These are phyloP conservation scores for Xiphophorus maculatus DNA, from an alignment of 2,113 vertebrate species.

Conservation along the genomic window DNA sequence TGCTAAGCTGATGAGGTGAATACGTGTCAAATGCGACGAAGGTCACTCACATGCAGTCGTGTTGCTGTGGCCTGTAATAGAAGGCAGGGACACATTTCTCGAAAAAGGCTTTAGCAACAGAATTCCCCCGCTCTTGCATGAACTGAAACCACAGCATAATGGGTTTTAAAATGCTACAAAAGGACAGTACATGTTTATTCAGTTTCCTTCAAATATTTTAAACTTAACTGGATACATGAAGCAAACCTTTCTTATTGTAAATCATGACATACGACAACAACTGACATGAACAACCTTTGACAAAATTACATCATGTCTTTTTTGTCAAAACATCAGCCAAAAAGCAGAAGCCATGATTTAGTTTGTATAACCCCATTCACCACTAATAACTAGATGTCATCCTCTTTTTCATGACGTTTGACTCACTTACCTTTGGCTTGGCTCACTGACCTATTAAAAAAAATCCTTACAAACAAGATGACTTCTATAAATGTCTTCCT, in stretches of 20 bases:
- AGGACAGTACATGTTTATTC: not conserved
- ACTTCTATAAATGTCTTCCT: no score
- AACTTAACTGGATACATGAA: not conserved
- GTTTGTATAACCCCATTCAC: no score
- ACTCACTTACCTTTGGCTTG: no score
- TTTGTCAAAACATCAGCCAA: no score
- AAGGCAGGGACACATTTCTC: conserved; percentile 88
- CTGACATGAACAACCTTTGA: no score
- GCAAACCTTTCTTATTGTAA: not conserved
- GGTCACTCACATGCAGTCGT: conserved; percentile 87
- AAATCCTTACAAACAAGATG: no score
- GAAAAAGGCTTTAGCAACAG: conserved; percentile 81
- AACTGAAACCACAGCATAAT: conserved; percentile 77
- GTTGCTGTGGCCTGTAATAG: conserved; percentile 84
- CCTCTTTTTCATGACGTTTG: no score
- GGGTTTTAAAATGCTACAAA: not conserved
- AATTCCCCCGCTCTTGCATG: conserved; percentile 86
- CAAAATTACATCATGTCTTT: no score
- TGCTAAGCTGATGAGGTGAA: conserved; percentile 1
- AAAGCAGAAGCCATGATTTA: no score
- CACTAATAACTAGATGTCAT: no score
- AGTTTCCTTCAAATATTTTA: not conserved
- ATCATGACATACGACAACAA: no score
- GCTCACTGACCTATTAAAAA: no score
- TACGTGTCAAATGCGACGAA: not conserved